These are phyloP conservation scores for Sebastes minor DNA, from an alignment of 2,797 vertebrate genomes.

Conservation along the genomic window DNA sequence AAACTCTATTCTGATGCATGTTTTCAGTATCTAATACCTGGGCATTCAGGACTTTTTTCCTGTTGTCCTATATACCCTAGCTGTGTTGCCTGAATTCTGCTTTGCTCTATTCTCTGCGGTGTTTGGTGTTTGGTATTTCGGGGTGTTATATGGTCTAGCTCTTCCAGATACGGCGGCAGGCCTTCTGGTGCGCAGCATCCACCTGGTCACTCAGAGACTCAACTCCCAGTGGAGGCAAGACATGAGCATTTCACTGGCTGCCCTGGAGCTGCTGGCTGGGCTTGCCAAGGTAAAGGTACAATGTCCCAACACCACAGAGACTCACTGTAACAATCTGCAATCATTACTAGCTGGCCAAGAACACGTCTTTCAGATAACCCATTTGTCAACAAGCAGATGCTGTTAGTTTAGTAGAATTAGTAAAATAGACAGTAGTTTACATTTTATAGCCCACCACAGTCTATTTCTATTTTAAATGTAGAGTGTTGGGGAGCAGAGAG, in stretches of 20 bases:
- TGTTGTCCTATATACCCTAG: constrained; percentile 7
- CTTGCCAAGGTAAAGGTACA: constrained; percentile 89
- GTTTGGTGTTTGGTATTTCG: constrained; percentile 89
- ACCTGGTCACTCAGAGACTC: constrained; percentile 95
- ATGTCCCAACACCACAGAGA: not conserved
- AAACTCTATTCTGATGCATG: constrained; percentile 49
- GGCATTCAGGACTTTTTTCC: not conserved
- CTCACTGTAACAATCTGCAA: not conserved
- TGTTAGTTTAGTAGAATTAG: not conserved
- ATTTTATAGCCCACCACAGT: too few species aligned
- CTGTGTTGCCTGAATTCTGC: constrained; percentile 53
- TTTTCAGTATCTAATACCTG: constrained; percentile 10
- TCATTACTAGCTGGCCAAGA: not conserved
- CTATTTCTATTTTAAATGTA: not conserved
- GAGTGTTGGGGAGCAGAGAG: not conserved
- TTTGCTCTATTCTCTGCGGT: constrained; percentile 85
- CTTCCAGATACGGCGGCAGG: constrained; percentile 97
- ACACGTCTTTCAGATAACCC: not conserved
- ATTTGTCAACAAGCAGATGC: not conserved
- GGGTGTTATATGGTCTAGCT: constrained; percentile 88
- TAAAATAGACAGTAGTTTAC: not conserved
- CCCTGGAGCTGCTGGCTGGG: constrained; percentile 93
- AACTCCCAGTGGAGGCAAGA: constrained; percentile 95
- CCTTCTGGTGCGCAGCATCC: constrained; percentile 96
- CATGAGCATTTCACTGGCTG: constrained; percentile 96